Base-by-base conservation (phyloP, 2,797 vertebrate genomes). In the Smutsia gigantea region DNA sequence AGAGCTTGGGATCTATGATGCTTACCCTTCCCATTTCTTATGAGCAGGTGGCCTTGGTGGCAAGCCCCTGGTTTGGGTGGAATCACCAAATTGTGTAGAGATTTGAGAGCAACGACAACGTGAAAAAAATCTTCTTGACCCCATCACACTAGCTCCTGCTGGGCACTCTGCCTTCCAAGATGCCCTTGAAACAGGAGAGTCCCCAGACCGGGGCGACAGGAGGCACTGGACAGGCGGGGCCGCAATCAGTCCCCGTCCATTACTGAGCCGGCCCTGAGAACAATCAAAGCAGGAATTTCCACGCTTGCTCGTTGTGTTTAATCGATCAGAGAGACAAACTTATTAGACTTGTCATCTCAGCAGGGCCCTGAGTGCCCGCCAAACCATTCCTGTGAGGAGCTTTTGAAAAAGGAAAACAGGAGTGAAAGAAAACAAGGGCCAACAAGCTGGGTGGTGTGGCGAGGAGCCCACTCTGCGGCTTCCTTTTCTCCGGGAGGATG, bases 141-240 rank as follows among this genome's bases (percentile, higher is more conserved):
- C 7, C 4, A n/a, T 5, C 4, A 5, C 34, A 19, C 0, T 21
- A 34, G 13, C 75, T 64, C 69, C 49, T 34, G 63, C 55, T 42
- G 63, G 88, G 83, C 75, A 61, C 55, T 25, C 39, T 69, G 69
- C 91, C 91, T 96, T 96, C 86, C 78, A 94, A 91, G 75, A 66
- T 53, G 39, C 18, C 31, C 55, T 82, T 4, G 0, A 85, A 77
- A 53, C 82, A 91, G 57, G 93, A 82, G 92, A 42, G 61, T 87
- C 10, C 59, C 55, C 77, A 87, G 34, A 81, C 0, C 64, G 42
- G 63, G 92, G 53, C 61, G 53, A 82, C 31, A 87, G 96, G 84
- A 90, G 42, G 27, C 83, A 15, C 23, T 8, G 4, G 39, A 64
- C 90, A 88, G 29, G 12, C 14, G 2, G 0, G n/a, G 37, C 25